Evolutionary conservation across 2,888 invertebrate species (phyloP), one percentile per base, ranked within the genome.

Genomic region (Osedax frankpressi): DNA sequence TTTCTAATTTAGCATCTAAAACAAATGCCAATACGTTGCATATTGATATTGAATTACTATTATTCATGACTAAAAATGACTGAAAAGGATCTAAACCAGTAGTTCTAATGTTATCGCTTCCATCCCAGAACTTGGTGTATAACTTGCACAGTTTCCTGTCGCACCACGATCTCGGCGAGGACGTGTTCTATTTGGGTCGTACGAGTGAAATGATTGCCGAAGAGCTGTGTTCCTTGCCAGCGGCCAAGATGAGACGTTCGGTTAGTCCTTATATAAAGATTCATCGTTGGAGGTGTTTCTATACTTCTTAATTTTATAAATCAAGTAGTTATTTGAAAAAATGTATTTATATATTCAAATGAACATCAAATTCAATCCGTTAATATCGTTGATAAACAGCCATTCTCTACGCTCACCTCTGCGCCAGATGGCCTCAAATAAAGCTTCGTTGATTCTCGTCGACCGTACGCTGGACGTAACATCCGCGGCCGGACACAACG

Each of bases 401-500:
- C 44, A 11, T 19, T 44, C 44, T 44, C 44, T 44, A 6, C 19
- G 11, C 44, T 19, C 44, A 6, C 44, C 1, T n/a, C 70, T 69
- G 70, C 77, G 77, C 25, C 78, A 85, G 84, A 75, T 77, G 11
- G 77, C 81, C 59, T 77, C 79, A 28, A 79, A 79, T 30, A 82
- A 81, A 78, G 82, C 82, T 1, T 84, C 85, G 0, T 71, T 85
- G 6, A 75, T 85, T n/a, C 77, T 85, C 60, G 83, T 90, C 26
- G 90, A 90, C 78, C 86, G 90, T 11, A 88, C 88, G 0, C 80
- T 90, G 72, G 90, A 90, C 80, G 81, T 90, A 60, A 88, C 88
- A 75, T 87, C 87, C 26, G 87, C 88, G 2, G 87, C 88, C 19
- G 88, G 88, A 75, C 88, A 89, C 79, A 86, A 87, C 70, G 87